Evolutionary conservation across 2,888 invertebrate species (phyloP), one percentile per base, ranked within the genome.

Genomic region (Blastobasis adustella): DNA sequence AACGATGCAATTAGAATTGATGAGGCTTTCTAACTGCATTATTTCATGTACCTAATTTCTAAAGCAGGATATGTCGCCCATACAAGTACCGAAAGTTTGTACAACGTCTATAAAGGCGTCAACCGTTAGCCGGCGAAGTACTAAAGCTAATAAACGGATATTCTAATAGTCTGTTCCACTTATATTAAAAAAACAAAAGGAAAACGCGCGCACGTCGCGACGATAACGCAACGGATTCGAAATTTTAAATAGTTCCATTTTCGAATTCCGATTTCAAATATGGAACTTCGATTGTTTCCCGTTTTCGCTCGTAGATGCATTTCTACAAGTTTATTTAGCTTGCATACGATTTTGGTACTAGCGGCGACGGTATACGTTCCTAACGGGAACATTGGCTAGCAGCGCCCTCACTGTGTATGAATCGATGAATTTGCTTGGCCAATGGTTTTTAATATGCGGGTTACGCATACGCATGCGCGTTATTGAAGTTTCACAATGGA

Each of bases 191-290:
- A 63, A 63, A 61, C 63, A 60, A 60, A 58, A 55, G 60, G 56
- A 57, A 57, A 58, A 59, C 51, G 49, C 47, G 10, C 8, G 55
- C 55, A 55, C 55, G 55, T 55, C 51, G 49, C 73, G 62, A 71
- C 87, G 82, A 85, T 86, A 87, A 85, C 83, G 82, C 80, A 85
- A 87, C 87, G 86, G 83, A 85, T 86, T 86, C 87, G 79, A 87
- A 86, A 87, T 87, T 86, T 86, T 84, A 88, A 88, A 87, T 86
- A 88, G 85, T 86, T 83, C 82, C 80, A 83, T 83, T 81, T 81
- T 82, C 79, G 80, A 82, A 83, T 76, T 71, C 69, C 69, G 73
- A 76, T 79, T 82, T 82, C 85, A 78, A 82, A 87, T 85, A 87
- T 87, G 87, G 86, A 77, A 78, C 73, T 63, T 64, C 59, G 75